Evolutionary conservation across 2,888 invertebrate species (phyloP).

Genomic region (Polyommatus icarus): DNA sequence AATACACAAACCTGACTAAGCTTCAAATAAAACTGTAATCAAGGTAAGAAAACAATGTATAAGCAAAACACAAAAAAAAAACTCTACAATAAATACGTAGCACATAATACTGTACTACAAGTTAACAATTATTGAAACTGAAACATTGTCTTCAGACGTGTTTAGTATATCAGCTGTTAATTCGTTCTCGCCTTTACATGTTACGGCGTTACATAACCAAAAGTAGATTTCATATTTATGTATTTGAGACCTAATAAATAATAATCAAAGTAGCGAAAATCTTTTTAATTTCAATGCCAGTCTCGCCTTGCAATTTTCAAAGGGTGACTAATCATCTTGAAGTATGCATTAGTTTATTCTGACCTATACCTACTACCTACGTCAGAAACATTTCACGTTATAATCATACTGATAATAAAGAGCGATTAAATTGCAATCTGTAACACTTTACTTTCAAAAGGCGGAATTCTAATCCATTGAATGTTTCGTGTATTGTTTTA

Average conservation of each 20-base stretch:
- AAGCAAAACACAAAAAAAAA: too few relatives aligned
- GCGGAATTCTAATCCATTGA: neutral
- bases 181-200: neutral
- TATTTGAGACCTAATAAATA: neutral
- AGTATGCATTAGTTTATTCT: too few relatives aligned
- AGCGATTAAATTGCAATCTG: neutral
- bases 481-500: neutral
- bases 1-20: too few relatives aligned
- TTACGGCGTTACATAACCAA: neutral
- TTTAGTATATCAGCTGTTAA: neutral
- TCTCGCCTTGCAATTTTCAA: neutral
- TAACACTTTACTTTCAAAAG: neutral
- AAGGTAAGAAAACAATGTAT: too few relatives aligned
- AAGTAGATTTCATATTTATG: neutral
- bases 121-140: too few relatives aligned
- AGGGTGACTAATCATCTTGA: too few relatives aligned
- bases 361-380: too few relatives aligned
- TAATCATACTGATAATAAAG: too few relatives aligned
- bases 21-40: too few relatives aligned
- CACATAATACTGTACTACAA: neutral
- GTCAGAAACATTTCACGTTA: too few relatives aligned
- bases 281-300: neutral
- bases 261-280: neutral
- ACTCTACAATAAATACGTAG: neutral
- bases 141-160: conserved; percentile 3